Evolutionary conservation across 2,113 vertebrate genomes (phyloP), one percentile per base, ranked within the genome.

Genomic region (Bos indicus): DNA sequence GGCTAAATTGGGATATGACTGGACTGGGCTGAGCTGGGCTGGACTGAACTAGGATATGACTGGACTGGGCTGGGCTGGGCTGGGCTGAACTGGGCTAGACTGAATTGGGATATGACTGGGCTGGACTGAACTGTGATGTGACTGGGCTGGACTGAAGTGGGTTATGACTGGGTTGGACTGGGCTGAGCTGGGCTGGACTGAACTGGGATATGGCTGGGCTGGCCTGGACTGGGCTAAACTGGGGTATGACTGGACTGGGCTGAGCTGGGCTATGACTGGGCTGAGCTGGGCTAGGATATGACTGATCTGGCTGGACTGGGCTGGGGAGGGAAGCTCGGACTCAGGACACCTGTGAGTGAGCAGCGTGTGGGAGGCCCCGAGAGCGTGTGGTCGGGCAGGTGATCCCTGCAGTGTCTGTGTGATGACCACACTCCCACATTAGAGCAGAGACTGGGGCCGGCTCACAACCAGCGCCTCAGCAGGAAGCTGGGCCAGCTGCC

Each of bases 381-480:
- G 33, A 9, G 7, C 15, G 1, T 2, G 13, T 2, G 1, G 11
- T 46, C 0, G 3, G 28, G n/a, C 1, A 1, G 23, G 46, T 12
- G 8, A 3, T 16, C 17, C 0, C 1, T 0, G 91, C 10, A 9
- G 46, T 25, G 5, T 19, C 46, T 2, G 5, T 16, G 28, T 52
- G 54, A 25, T 5, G 6, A 7, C 57, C 3, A 28, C 36, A 57
- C 1, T 13, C 19, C 52, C 51, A 6, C 3, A 3, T 2, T 59
- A 56, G 64, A 84, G 16, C 46, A 9, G 67, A 85, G 62, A 4
- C 33, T 1, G 19, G 0, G 52, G 36, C 82, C 26, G 28, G 81
- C 33, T 83, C 59, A 64, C 51, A 7, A 0, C 33, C 5, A 28
- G 12, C 3, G 17, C n/a, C 81, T 8, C 51, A 3, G 74, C 43